Conservation (phyloP, 1,140 invertebrate species). For the Triops cancriformis region DNA sequence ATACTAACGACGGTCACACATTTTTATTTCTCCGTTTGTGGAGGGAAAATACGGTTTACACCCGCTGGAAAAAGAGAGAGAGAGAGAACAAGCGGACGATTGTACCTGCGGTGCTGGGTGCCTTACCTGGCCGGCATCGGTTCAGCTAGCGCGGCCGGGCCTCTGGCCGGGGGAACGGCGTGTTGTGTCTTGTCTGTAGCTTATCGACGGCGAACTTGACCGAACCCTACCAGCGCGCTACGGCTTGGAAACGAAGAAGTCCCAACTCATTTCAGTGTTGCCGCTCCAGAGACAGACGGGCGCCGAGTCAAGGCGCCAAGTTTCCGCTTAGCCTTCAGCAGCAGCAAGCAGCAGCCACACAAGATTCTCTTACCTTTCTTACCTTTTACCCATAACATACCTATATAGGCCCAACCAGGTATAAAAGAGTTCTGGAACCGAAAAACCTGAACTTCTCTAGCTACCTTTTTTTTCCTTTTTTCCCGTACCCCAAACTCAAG, state of each 20-base stretch:
- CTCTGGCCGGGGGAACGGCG: not conserved
- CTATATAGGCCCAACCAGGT: not conserved
- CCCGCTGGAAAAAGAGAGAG: not conserved
- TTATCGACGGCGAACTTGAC: not conserved
- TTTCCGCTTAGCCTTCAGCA: not conserved
- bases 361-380: not conserved
- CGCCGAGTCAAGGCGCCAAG: slow-evolving; percentile 11
- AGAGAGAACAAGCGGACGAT: not conserved
- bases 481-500: not conserved
- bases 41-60: not conserved
- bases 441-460: not conserved
- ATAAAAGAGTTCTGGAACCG: not conserved
- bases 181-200: not conserved
- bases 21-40: not conserved
- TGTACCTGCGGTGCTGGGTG: not conserved
- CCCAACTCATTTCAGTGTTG: not conserved
- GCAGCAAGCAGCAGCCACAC: not conserved
- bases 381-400: not conserved
- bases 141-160: not conserved
- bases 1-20: slow-evolving; percentile 1
- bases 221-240: not conserved
- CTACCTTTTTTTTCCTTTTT: not conserved
- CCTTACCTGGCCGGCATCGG: not conserved
- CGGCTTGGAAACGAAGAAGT: not conserved
- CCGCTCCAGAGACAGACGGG: not conserved